These are phyloP conservation scores for Centrocercus urophasianus DNA, from an alignment of 2,113 vertebrate species.

Conservation along the genomic window DNA sequence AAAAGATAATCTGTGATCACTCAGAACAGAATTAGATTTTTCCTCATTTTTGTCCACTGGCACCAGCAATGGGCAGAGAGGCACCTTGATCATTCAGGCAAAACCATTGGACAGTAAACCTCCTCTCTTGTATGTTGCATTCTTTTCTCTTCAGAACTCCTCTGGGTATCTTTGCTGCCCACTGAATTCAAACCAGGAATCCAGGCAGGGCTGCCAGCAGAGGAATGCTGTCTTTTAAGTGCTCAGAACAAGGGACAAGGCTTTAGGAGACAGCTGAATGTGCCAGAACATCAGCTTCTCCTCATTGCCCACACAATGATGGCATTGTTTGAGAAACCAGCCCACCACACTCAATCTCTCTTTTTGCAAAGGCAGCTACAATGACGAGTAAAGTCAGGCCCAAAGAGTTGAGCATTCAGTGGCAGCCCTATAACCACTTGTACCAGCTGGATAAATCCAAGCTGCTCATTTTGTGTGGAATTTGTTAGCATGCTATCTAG, in stretches of 20 bases:
- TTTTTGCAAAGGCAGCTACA: conserved; percentile 33
- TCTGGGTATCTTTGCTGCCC: conserved; percentile 55
- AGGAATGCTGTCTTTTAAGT: conserved; percentile 80
- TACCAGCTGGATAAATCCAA: conserved; percentile 43
- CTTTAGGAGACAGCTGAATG: conserved; percentile 73
- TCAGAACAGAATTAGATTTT: background rate
- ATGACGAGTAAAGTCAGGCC: conserved; percentile 32
- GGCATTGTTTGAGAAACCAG: conserved; percentile 68
- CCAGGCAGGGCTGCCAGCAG: conserved; percentile 42
- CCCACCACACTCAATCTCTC: conserved; percentile 1
- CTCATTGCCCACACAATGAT: conserved; percentile 69
- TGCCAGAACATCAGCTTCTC: conserved; percentile 75
- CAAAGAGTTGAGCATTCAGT: conserved; percentile 8
- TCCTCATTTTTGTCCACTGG: conserved; percentile 23
- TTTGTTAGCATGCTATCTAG: conserved; percentile 22
- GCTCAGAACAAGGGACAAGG: conserved; percentile 77
- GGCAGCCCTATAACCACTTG: conserved; percentile 7
- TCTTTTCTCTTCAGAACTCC: conserved; percentile 38
- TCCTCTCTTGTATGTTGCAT: background rate
- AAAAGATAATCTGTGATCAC: background rate
- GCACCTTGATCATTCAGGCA: conserved; percentile 58
- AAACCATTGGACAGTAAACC: conserved; percentile 26
- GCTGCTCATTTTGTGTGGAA: conserved; percentile 20
- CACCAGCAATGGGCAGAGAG: conserved; percentile 8
- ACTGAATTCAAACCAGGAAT: conserved; percentile 60